Evolutionary conservation across 1,140 invertebrate genomes (phyloP).

Genomic region (Caenorhabditis elegans): DNA sequence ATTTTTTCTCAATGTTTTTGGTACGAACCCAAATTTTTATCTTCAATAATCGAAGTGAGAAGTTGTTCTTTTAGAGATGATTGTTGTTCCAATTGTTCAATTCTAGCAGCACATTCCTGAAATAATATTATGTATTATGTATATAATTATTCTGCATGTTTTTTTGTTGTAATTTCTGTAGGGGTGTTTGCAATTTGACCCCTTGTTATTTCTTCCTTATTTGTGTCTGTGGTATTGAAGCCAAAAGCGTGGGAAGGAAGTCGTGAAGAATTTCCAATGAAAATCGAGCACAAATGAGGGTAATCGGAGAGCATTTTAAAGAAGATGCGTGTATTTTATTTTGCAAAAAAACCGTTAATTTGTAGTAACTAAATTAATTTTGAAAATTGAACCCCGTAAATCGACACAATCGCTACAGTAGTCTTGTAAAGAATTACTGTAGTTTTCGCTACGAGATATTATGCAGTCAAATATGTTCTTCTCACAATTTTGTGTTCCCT

Average conservation of each 20-base stretch:
- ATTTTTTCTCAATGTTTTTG: no score
- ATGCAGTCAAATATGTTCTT: no score
- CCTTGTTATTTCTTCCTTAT: neutral
- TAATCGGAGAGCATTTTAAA: constrained; percentile 3
- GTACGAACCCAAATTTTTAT: constrained; percentile 33
- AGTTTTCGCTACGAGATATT: no score
- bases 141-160: neutral
- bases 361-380: no score
- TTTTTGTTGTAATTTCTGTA: neutral
- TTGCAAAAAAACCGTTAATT: no score
- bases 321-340: neutral
- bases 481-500: no score
- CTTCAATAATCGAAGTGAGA: constrained; percentile 41
- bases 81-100: constrained; percentile 48
- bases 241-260: constrained; percentile 1
- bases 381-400: no score
- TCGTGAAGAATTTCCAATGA: neutral
- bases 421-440: no score
- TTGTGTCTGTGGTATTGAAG: neutral
- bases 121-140: neutral
- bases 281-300: constrained; percentile 25
- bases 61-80: constrained; percentile 41
- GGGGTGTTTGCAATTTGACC: neutral
- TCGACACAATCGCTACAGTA: no score
- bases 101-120: constrained; percentile 43